Percentiles rank a stretch among this genome's conserved stretches.
These are phyloP conservation scores for Herminia tarsipennalis DNA, from an alignment of 2,888 invertebrate species.

Conservation along the genomic window DNA sequence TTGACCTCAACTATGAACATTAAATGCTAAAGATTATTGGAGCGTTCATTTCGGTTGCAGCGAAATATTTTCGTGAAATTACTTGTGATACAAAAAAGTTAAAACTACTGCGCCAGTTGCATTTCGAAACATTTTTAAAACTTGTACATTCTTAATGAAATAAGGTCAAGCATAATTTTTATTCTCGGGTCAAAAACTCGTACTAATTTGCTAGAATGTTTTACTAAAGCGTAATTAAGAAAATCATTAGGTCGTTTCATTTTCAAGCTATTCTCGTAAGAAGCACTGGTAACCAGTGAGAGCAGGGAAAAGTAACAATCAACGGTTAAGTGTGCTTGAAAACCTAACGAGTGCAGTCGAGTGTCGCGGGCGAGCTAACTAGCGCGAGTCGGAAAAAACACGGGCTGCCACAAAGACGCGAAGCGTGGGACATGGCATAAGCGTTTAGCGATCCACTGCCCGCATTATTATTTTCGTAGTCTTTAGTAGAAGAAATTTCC, in stretches of 20 bases:
- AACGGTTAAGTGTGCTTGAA: constrained; percentile 61
- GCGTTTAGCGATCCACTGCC: constrained; percentile 14
- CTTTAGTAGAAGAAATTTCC: too few relatives aligned
- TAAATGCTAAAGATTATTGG: not conserved
- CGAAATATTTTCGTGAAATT: not conserved
- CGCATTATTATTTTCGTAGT: too few relatives aligned
- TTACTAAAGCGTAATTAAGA: constrained; percentile 34
- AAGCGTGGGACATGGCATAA: constrained; percentile 8
- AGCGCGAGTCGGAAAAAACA: constrained; percentile 51
- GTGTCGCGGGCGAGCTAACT: constrained; percentile 66
- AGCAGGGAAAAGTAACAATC: constrained; percentile 65
- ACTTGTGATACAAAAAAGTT: not conserved
- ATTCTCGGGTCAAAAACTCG: too few relatives aligned
- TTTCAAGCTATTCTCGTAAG: constrained; percentile 43
- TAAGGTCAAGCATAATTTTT: too few relatives aligned
- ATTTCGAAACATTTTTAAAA: not conserved
- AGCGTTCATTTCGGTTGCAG: not conserved
- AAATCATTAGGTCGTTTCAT: constrained; percentile 57
- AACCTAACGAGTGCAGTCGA: constrained; percentile 68
- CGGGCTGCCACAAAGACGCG: constrained; percentile 23
- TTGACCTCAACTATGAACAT: not conserved
- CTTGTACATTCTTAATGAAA: too few relatives aligned
- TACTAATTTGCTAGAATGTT: not conserved
- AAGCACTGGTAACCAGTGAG: constrained; percentile 36
- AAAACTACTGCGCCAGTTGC: too few relatives aligned